phyloP scores from a whole-genome alignment of 2,797 vertebrate species.

The Cryptoblepharus egeriae region DNA sequence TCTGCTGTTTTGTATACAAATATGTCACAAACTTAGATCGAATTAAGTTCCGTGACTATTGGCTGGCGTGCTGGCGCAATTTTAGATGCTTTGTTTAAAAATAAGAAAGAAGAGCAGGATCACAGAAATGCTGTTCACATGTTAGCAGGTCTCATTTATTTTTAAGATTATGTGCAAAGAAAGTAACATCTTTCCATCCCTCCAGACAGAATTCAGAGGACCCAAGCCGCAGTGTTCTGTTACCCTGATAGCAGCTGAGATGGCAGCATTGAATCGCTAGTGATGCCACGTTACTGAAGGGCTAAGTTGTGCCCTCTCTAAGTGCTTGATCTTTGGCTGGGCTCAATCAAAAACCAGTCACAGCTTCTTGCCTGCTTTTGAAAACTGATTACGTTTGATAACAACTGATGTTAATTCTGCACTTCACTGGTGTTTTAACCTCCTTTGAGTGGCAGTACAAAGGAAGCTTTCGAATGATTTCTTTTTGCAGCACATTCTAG shows the following conservation, averaged over 20 bases:
- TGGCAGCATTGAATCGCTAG: conserved; percentile 16
- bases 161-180: conserved; percentile 5
- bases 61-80: conserved; percentile 22
- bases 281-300: conserved; percentile 25
- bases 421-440: conserved; percentile 1
- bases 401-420: neutral
- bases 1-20: neutral
- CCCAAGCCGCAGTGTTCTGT: conserved; percentile 57
- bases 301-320: conserved; percentile 32
- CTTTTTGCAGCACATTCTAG: neutral
- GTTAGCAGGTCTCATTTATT: conserved; percentile 42
- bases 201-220: conserved; percentile 51
- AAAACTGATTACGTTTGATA: conserved; percentile 16
- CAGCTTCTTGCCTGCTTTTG: conserved; percentile 16
- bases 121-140: conserved; percentile 35
- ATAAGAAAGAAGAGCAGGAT: conserved; percentile 19
- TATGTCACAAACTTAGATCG: neutral
- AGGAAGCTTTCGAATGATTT: conserved; percentile 27
- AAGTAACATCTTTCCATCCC: conserved; percentile 47
- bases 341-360: conserved; percentile 4
- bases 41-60: neutral
- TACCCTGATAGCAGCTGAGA: neutral
- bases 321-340: conserved; percentile 22
- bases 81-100: conserved; percentile 32
- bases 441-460: conserved; percentile 25